Conservation (phyloP, 2,888 invertebrate species). For the Cryptophagus acutangulus region DNA sequence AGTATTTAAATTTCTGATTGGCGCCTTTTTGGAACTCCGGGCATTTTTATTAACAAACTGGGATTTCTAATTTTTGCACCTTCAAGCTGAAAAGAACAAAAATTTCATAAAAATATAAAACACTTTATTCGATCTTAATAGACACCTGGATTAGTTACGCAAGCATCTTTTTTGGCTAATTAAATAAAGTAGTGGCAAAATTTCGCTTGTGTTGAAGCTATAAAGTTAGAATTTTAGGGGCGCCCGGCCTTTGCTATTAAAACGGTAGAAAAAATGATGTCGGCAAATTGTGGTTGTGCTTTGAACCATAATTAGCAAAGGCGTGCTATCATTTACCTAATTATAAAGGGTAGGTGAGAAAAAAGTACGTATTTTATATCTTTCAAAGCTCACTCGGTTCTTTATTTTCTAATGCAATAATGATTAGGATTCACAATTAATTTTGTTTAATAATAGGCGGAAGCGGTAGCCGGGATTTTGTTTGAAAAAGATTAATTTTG, state of each 20-base stretch:
- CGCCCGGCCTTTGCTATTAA: conserved; percentile 1
- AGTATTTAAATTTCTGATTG: too few species aligned
- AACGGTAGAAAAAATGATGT: background rate
- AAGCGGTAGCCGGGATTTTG: conserved; percentile 4
- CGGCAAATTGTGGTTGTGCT: conserved; percentile 12
- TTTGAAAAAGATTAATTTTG: conserved; percentile 11
- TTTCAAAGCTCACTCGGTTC: background rate
- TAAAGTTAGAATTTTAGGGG: too few species aligned
- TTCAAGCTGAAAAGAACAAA: too few species aligned
- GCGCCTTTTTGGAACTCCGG: too few species aligned
- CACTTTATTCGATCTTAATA: too few species aligned
- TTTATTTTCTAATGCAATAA: background rate
- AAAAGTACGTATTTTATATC: conserved; percentile 17
- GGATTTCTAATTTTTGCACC: too few species aligned
- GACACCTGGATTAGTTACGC: too few species aligned
- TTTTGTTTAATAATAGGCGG: background rate
- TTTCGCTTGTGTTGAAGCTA: too few species aligned
- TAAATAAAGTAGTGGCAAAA: too few species aligned
- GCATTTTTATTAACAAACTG: too few species aligned
- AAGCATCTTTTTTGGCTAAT: too few species aligned
- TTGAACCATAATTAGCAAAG: conserved; percentile 37
- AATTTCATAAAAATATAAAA: too few species aligned
- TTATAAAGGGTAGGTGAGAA: conserved; percentile 39
- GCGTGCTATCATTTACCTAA: conserved; percentile 38
- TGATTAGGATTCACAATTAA: background rate